phyloP scores from a whole-genome alignment of 2,797 vertebrate genomes.

The Lepidocolaptes lacrymiger region DNA sequence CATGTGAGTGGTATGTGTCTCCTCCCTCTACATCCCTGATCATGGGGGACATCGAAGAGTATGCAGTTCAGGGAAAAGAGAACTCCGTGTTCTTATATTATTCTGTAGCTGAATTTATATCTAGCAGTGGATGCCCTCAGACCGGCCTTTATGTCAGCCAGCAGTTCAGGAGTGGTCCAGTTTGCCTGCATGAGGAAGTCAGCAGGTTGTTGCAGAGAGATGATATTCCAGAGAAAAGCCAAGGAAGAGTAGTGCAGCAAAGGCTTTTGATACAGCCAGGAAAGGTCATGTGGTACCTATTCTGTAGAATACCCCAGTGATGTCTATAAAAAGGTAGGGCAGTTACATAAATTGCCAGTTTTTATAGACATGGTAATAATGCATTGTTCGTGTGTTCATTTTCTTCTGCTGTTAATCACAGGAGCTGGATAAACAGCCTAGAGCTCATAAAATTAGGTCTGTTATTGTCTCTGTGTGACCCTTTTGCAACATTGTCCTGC shows the following conservation, averaged over 20 bases:
- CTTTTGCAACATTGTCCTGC: not conserved
- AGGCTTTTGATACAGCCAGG: not conserved
- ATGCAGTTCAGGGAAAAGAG: not conserved
- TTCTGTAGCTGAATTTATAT: not conserved
- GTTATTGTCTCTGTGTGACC: not conserved
- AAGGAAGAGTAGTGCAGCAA: not conserved
- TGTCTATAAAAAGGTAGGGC: not conserved
- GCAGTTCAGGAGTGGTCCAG: not conserved
- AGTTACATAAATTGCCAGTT: not conserved
- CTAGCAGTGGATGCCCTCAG: not conserved
- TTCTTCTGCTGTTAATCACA: constrained; percentile 7
- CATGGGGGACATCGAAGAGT: fast-evolving
- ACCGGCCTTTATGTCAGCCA: not conserved
- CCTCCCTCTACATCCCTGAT: not conserved
- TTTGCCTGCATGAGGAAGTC: not conserved
- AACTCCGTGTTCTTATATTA: not conserved
- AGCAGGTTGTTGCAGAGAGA: not conserved
- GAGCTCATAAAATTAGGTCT: not conserved
- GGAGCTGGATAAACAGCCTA: not conserved
- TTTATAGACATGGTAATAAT: not conserved
- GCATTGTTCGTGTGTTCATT: not conserved
- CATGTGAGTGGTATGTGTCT: not conserved
- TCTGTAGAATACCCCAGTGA: not conserved
- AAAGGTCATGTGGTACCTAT: not conserved
- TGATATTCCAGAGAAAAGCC: not conserved